Conservation (phyloP, 2,113 vertebrate genomes). For the Amphiprion ocellaris region DNA sequence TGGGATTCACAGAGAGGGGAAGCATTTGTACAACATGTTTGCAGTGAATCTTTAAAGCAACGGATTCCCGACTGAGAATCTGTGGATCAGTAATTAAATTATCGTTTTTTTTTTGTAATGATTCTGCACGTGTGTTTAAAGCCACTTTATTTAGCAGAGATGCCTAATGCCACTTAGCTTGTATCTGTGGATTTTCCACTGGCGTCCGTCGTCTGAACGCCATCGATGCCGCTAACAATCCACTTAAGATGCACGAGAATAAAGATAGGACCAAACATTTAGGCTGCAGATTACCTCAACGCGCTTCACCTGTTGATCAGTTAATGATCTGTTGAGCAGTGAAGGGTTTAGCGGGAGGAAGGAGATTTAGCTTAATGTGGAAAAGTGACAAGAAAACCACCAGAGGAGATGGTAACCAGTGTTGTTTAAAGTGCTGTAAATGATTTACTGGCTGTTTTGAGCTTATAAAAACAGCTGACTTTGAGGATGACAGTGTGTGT, state of each 20-base stretch:
- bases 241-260: constrained; percentile 51
- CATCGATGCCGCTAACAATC: constrained; percentile 59
- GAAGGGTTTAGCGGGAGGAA: no score
- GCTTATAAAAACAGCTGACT: no score
- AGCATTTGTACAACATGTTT: constrained; percentile 76
- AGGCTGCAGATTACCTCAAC: constrained; percentile 42
- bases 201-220: constrained; percentile 38
- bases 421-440: no score
- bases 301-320: constrained; percentile 55
- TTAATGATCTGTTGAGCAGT: constrained; percentile 8
- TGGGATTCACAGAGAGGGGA: constrained; percentile 70
- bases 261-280: constrained; percentile 9
- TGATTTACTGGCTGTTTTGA: no score
- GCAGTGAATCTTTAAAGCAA: constrained; percentile 77
- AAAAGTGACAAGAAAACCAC: no score
- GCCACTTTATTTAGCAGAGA: no score
- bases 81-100: constrained; percentile 80
- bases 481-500: no score
- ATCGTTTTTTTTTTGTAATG: constrained; percentile 28
- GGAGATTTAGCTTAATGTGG: no score
- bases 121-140: constrained; percentile 38
- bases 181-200: constrained; percentile 51
- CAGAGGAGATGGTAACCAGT: no score
- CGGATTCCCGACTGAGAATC: constrained; percentile 66
- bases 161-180: constrained; percentile 66